These are phyloP conservation scores for Marmota flaviventris DNA, from an alignment of 2,113 vertebrate species.

Conservation along the genomic window DNA sequence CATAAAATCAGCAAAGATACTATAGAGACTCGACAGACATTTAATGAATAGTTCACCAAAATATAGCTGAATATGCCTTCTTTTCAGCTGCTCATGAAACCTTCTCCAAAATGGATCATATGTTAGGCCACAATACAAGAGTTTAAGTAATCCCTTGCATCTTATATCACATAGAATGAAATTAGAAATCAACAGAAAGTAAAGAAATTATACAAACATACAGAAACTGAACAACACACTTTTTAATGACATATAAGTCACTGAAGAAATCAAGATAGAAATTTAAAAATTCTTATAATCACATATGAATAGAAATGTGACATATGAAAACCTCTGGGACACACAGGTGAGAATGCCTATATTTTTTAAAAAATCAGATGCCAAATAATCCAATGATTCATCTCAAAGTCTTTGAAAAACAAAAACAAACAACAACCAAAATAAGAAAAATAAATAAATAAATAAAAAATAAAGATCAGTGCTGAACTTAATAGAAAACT, in stretches of 20 bases:
- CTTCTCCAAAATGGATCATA: not conserved
- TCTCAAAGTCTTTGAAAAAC: not conserved
- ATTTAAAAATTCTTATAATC: not conserved
- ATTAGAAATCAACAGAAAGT: not conserved
- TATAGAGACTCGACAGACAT: not conserved
- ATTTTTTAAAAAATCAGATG: not conserved
- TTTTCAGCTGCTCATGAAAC: not conserved
- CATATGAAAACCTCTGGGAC: not conserved
- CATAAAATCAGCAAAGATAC: not conserved
- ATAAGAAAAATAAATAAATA: not conserved
- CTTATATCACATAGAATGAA: not conserved
- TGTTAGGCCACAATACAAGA: not conserved
- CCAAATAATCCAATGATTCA: not conserved
- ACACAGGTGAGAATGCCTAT: not conserved
- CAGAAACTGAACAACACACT: not conserved
- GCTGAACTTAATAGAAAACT: not conserved
- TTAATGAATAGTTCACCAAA: not conserved
- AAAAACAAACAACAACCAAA: no score
- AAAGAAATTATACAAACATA: not conserved
- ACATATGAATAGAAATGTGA: not conserved
- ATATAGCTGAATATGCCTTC: not conserved
- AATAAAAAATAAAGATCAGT: not conserved
- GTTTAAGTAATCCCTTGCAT: not conserved
- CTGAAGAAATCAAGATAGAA: not conserved
- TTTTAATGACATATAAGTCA: not conserved